Percentiles rank a stretch among this genome's conserved stretches.
Conservation (phyloP, 1,140 invertebrate species). For the Xylocopa sonorina region DNA sequence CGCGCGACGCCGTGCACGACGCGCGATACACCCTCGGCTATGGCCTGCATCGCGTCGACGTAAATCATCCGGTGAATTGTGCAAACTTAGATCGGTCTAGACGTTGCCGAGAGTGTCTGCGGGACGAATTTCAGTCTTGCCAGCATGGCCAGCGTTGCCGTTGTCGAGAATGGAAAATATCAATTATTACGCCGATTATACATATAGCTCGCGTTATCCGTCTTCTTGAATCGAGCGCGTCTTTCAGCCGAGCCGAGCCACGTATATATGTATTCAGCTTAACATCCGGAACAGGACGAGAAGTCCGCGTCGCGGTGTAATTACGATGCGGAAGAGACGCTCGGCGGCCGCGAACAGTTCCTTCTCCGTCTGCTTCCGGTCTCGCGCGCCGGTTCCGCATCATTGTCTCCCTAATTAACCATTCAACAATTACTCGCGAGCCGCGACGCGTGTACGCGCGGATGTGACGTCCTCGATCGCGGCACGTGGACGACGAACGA, state of each 20-base stretch:
- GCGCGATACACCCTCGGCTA: background rate
- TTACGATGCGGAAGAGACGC: constrained; percentile 66
- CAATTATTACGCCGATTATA: constrained; percentile 16
- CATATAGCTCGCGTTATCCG: background rate
- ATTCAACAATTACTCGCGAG: constrained; percentile 75
- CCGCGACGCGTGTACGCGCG: constrained; percentile 64
- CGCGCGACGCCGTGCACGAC: background rate
- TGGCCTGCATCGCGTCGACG: background rate
- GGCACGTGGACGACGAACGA: constrained; percentile 65
- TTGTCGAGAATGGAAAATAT: too few relatives aligned
- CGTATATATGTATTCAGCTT: constrained; percentile 35
- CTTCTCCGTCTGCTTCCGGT: constrained; percentile 69
- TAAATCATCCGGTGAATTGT: constrained; percentile 22
- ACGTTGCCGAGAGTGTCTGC: background rate
- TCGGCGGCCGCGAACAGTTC: constrained; percentile 45
- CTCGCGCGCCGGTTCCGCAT: constrained; percentile 68
- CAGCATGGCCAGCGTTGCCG: too few relatives aligned
- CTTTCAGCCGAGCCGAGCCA: too few relatives aligned
- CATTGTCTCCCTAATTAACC: constrained; percentile 76
- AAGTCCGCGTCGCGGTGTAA: constrained; percentile 47
- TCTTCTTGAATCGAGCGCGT: too few relatives aligned
- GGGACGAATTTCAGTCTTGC: constrained; percentile 28
- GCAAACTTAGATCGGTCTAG: constrained; percentile 4
- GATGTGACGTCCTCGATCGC: constrained; percentile 71
- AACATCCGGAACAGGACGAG: constrained; percentile 46